phyloP scores from a whole-genome alignment of 2,797 vertebrate species.

The Falco naumanni region DNA sequence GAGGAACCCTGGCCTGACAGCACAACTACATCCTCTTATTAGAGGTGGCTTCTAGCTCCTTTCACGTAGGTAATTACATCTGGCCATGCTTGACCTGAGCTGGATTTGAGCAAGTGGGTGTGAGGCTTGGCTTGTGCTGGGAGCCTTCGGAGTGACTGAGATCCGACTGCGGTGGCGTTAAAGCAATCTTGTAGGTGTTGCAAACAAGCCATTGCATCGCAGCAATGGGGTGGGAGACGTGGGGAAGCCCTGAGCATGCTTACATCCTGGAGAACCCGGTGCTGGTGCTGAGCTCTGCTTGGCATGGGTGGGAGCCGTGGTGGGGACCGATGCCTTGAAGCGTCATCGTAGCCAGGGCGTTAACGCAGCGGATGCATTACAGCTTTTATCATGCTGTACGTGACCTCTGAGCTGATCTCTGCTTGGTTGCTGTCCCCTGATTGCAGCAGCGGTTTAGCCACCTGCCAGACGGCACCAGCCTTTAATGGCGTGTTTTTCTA shows the following conservation, averaged over 20 bases:
- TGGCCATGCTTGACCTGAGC: neutral
- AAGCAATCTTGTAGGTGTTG: neutral
- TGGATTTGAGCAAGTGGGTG: neutral
- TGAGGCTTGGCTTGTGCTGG: neutral
- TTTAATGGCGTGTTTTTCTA: neutral
- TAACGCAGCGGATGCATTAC: neutral
- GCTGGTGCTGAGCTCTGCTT: neutral
- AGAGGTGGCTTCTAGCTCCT: neutral
- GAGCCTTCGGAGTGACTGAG: accelerated
- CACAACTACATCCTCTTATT: neutral
- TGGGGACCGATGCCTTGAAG: neutral
- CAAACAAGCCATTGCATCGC: neutral
- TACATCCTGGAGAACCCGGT: neutral
- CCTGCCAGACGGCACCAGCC: neutral
- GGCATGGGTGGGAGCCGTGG: neutral
- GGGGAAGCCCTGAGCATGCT: neutral
- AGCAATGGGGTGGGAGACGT: accelerated
- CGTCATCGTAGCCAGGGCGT: neutral
- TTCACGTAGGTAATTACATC: neutral
- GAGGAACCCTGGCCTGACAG: neutral
- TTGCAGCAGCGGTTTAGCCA: neutral
- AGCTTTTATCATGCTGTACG: neutral
- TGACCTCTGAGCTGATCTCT: neutral
- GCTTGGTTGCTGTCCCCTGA: neutral
- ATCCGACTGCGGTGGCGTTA: neutral